Evolutionary conservation across 2,797 vertebrate genomes (phyloP).

Genomic region (Catostomus latipinnis): DNA sequence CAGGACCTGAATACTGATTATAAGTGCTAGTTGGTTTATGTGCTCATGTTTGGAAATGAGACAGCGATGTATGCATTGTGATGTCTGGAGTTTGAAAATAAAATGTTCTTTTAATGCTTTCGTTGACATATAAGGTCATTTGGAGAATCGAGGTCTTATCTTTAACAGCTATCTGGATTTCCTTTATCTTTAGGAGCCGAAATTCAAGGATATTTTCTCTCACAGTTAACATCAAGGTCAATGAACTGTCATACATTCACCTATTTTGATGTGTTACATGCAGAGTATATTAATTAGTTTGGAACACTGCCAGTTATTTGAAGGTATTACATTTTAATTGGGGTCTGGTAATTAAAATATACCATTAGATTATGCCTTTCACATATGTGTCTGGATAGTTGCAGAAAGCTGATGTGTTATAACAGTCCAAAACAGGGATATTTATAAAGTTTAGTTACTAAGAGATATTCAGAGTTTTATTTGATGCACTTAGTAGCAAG

Average conservation of each 20-base stretch:
- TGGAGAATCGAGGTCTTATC: slow-evolving; percentile 29
- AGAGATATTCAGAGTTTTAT: neutral
- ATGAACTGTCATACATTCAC: neutral
- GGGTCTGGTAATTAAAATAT: slow-evolving; percentile 18
- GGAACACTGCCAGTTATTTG: neutral
- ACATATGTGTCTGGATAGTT: neutral
- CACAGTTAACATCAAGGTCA: slow-evolving; percentile 20
- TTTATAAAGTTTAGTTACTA: neutral
- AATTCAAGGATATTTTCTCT: slow-evolving; percentile 20
- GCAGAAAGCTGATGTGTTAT: slow-evolving; percentile 1
- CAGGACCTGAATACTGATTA: slow-evolving; percentile 42
- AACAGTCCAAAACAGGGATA: neutral
- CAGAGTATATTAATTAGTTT: slow-evolving; percentile 19
- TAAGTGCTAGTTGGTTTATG: slow-evolving; percentile 43
- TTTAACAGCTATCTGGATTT: slow-evolving; percentile 39
- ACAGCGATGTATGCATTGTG: slow-evolving; percentile 10
- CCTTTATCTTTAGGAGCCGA: slow-evolving; percentile 23
- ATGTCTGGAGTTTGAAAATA: slow-evolving; percentile 25
- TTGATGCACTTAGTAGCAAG: too few species aligned
- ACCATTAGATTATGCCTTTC: slow-evolving; percentile 1
- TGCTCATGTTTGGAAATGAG: slow-evolving; percentile 22
- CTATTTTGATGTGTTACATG: slow-evolving; percentile 3
- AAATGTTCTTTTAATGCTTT: slow-evolving; percentile 25
- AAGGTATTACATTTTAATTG: slow-evolving; percentile 17
- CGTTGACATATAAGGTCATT: slow-evolving; percentile 40